Conservation (phyloP, 2,797 vertebrate genomes). For the Sebastes reedi region DNA sequence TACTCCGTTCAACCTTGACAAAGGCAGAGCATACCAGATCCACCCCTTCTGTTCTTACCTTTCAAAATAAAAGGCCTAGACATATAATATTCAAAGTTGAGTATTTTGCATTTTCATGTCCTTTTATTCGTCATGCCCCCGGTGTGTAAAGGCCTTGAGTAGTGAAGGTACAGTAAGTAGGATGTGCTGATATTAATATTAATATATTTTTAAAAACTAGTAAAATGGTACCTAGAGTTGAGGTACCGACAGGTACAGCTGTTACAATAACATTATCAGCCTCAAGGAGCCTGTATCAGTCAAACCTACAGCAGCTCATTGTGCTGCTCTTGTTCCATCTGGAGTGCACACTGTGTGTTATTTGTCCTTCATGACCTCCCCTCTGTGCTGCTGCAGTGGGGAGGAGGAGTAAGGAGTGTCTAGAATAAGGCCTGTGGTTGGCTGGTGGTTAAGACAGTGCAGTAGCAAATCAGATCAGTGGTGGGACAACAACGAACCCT, state of each 20-base stretch:
- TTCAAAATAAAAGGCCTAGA: too few species aligned
- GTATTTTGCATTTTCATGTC: too few species aligned
- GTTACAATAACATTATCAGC: neutral
- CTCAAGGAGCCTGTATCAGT: neutral
- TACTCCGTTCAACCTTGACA: too few species aligned
- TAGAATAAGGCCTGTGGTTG: slow-evolving; percentile 59
- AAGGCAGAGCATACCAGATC: too few species aligned
- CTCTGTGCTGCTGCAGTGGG: neutral
- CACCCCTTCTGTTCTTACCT: too few species aligned
- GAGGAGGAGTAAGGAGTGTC: slow-evolving; percentile 58
- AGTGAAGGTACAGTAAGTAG: neutral
- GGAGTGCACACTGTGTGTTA: neutral
- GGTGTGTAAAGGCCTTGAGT: neutral
- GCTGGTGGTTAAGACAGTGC: slow-evolving; percentile 17
- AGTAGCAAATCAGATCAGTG: slow-evolving; percentile 58
- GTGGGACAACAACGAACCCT: slow-evolving; percentile 46
- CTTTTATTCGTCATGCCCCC: too few species aligned
- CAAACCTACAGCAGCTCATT: neutral
- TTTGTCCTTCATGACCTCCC: slow-evolving; percentile 13
- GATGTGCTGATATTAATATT: too few species aligned
- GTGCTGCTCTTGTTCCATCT: neutral
- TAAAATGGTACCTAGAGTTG: neutral
- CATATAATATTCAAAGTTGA: too few species aligned
- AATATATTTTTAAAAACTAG: neutral
- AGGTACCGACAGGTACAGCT: neutral